Evolutionary conservation across 2,888 invertebrate species (phyloP), one percentile per base, ranked within the genome.

Genomic region (Limenitis camilla): DNA sequence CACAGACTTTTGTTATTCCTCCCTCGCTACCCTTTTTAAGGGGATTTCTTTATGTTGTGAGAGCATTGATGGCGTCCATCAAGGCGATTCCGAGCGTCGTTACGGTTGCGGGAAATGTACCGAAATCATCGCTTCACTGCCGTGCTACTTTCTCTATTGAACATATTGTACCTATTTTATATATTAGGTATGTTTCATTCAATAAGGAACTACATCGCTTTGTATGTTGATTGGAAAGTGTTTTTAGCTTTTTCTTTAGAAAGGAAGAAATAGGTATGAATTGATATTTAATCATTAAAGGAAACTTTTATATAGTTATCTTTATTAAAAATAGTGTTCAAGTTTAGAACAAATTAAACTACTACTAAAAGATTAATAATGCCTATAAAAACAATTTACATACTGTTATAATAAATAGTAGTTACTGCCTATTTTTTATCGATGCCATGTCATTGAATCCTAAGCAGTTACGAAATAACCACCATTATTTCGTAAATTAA

Each of bases 21-120:
- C 81, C 82, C 84, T 74, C 73, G 82, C 78, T 85, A 85, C 85
- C 87, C 86, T 86, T 87, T 86, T 86, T 86, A 85, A 86, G 86
- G 85, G 87, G 85, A 85, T 88, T 88, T 86, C 88, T 88, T 88
- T 86, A 87, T 86, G 88, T 84, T 83, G 83, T 87, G 86, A 86
- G 86, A 88, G 88, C 85, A 89, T 89, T 89, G 83, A 78, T 83
- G 88, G 89, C 89, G 89, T 90, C 90, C 90, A 90, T 90, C 90
- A 90, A 88, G 89, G 86, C 89, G 84, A 89, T 89, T 90, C 89
- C 80, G 79, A 79, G 81, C 78, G 83, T 89, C 90, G 90, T 90
- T 90, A 90, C 89, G 89, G 89, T 88, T 88, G 85, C 80, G 81
- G 83, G 84, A 89, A 89, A 89, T 89, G 88, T 89, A 85, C 78